These are phyloP conservation scores for Sphecodes monilicornis DNA, from an alignment of 2,888 invertebrate species.

Conservation along the genomic window DNA sequence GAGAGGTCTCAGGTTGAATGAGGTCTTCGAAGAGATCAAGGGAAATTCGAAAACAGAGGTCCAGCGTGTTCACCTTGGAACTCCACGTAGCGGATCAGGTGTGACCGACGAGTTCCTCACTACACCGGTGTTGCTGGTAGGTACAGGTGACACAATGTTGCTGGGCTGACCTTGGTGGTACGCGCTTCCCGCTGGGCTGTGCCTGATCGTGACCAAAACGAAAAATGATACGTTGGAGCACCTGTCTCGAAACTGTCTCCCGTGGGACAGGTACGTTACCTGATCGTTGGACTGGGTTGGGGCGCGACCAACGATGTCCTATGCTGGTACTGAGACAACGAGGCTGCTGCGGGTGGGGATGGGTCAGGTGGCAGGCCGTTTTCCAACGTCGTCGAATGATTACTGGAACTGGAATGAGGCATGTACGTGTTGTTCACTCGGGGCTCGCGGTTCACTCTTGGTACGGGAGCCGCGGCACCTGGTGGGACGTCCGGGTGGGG, in stretches of 20 bases:
- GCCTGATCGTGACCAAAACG: conserved; percentile 65
- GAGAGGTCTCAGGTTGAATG: background rate
- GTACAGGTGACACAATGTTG: conserved; percentile 81
- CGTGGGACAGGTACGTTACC: conserved; percentile 73
- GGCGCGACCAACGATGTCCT: conserved; percentile 81
- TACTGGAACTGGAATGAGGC: conserved; percentile 80
- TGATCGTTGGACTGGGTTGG: conserved; percentile 84
- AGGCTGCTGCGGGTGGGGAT: conserved; percentile 81
- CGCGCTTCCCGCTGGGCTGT: conserved; percentile 80
- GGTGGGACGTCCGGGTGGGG: conserved; percentile 85
- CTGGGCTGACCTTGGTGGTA: conserved; percentile 82
- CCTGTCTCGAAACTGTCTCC: background rate
- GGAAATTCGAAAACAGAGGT: too few relatives aligned
- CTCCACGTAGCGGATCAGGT: conserved; percentile 79
- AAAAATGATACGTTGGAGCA: conserved; percentile 27
- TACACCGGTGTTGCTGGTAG: conserved; percentile 80
- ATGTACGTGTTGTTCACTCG: conserved; percentile 81
- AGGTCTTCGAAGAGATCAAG: background rate
- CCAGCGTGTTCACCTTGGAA: conserved; percentile 72
- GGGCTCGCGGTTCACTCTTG: conserved; percentile 79
- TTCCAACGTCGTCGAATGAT: conserved; percentile 82
- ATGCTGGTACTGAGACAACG: conserved; percentile 81
- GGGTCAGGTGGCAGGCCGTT: conserved; percentile 86
- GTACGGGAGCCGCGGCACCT: conserved; percentile 79
- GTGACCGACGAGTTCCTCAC: conserved; percentile 83